Base-by-base conservation (phyloP, 2,888 invertebrate genomes). In the Diabrotica balteata region DNA sequence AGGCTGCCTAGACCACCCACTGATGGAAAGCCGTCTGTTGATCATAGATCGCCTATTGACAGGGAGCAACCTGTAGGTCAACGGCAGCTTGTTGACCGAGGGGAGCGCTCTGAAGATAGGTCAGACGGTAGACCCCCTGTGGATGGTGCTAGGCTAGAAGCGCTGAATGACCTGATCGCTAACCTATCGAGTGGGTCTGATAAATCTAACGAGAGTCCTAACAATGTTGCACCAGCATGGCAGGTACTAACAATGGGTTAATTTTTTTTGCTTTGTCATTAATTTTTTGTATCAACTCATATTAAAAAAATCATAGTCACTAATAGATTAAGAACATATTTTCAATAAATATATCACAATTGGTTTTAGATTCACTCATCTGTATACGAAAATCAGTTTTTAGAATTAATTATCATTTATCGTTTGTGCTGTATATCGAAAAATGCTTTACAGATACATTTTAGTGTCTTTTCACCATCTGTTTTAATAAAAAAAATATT, bases 91-190 rank as follows among this genome's bases (percentile, higher is more conserved):
- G 32, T 32, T 32, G 32, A 32, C 5, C 32, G 32, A 32, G 52
- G 52, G 32, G 10, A 52, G 9, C 32, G 32, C 32, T 52, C 52
- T 22, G 32, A 54, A 10, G 54, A 54, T 42, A 54, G 4, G 11
- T 42, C 11, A 43, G 54, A 43, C 9, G 54, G 44, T 50, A 47
- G 45, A 53, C 66, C 55, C 10, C 46, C 59, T 2, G 44, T 64
- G 45, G 64, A 64, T 22, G 64, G 76, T 72, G 78, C 78, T 73
- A 80, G 81, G 71, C 77, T 81, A 71, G 84, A 83, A 74, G 84
- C 83, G 78, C 84, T 85, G 72, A 81, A 80, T 76, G 83, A 83
- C 73, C 81, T 85, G 75, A 84, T 85, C 77, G 84, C 84, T 82
- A 84, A 83, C 80, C 81, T 85, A 75, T 82, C 84, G 67, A 82